These are phyloP conservation scores for Lycopodina hypogea DNA, from an alignment of 37 sponge, comb jelly and placozoan genomes.

Conservation along the genomic window DNA sequence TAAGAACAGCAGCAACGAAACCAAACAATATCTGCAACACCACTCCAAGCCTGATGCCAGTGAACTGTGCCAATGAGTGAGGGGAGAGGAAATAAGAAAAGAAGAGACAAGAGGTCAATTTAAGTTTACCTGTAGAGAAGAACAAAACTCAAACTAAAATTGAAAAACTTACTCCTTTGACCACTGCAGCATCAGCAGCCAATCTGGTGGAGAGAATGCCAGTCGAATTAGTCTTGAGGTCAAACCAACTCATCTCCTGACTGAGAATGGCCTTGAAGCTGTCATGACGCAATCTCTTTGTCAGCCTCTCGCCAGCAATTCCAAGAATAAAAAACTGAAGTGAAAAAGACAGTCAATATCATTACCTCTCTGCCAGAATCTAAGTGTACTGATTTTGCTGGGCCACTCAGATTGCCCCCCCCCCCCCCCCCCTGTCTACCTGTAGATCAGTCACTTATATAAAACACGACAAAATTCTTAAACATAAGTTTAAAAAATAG, in stretches of 20 bases:
- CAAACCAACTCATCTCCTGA: constrained; percentile 88
- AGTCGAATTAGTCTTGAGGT: constrained; percentile 60
- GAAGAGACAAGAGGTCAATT: too few relatives aligned
- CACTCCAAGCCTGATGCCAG: constrained; percentile 65
- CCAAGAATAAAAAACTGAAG: constrained; percentile 51
- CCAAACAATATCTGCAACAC: constrained; percentile 54
- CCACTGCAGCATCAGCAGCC: constrained; percentile 86
- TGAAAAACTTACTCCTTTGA: constrained; percentile 75
- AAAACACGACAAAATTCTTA: too few relatives aligned
- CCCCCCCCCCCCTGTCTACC: too few relatives aligned
- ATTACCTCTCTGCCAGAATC: too few relatives aligned
- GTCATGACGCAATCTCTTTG: constrained; percentile 59
- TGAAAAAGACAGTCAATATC: not conserved
- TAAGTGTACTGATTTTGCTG: too few relatives aligned
- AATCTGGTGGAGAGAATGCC: constrained; percentile 81
- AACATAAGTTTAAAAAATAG: too few relatives aligned
- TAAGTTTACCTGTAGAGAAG: too few relatives aligned
- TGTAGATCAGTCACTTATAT: too few relatives aligned
- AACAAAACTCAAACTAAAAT: too few relatives aligned
- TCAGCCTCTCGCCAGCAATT: constrained; percentile 75
- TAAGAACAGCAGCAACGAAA: constrained; percentile 58
- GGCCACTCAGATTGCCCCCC: too few relatives aligned
- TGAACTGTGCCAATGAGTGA: constrained; percentile 38
- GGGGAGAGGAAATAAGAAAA: not conserved
- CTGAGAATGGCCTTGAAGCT: constrained; percentile 75